Evolutionary conservation across 1,140 invertebrate species (phyloP).

Genomic region (Drosophila suzukii): DNA sequence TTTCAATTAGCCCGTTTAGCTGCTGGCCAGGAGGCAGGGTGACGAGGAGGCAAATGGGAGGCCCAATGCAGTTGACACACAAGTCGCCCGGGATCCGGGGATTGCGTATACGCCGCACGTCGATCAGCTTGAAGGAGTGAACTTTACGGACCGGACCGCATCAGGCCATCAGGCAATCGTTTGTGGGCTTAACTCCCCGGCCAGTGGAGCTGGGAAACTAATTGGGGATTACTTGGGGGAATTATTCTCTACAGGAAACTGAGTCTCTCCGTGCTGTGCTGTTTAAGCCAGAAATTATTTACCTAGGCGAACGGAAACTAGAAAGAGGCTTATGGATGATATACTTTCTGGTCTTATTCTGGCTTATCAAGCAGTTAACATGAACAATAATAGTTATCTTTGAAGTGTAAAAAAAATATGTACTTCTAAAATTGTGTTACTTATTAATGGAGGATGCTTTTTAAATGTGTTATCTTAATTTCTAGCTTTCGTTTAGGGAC

Average conservation of each 20-base stretch:
- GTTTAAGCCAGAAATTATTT: neutral
- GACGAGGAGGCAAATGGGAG: neutral
- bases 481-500: too few relatives aligned
- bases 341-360: neutral
- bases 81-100: constrained; percentile 11
- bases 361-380: neutral
- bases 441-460: too few relatives aligned
- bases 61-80: constrained; percentile 14
- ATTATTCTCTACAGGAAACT: neutral
- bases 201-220: neutral
- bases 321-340: too few relatives aligned
- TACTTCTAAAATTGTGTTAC: too few relatives aligned
- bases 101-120: constrained; percentile 9
- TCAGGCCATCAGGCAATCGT: neutral
- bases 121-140: constrained; percentile 10
- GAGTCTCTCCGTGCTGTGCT: neutral
- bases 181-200: constrained; percentile 2
- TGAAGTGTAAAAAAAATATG: too few relatives aligned
- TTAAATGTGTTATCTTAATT: too few relatives aligned
- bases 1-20: constrained; percentile 49
- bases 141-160: constrained; percentile 3
- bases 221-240: neutral
- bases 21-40: constrained; percentile 6
- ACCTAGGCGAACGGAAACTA: neutral
- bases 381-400: neutral